phyloP scores from a whole-genome alignment of 2,888 invertebrate species.

The Hedya salicella region DNA sequence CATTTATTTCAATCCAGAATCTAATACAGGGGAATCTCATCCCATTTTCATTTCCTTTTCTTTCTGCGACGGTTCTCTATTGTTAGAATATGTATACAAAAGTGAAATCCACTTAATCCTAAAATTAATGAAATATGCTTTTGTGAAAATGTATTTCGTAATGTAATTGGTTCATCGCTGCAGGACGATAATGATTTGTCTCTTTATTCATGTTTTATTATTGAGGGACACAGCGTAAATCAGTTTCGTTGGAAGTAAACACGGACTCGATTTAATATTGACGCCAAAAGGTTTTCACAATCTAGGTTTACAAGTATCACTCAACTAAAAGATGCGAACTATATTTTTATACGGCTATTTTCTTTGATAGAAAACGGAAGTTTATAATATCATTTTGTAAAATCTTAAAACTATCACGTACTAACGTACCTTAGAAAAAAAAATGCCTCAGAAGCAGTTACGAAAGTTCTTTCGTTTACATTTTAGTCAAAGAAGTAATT shows the following conservation, averaged over 20 bases:
- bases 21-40: slow-evolving; percentile 51
- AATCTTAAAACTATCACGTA: no score
- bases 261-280: no score
- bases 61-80: slow-evolving; percentile 54
- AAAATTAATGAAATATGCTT: slow-evolving; percentile 51
- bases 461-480: no score
- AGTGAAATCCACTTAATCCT: slow-evolving; percentile 52
- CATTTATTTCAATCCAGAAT: slow-evolving; percentile 51
- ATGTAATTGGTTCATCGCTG: slow-evolving; percentile 34
- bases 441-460: no score
- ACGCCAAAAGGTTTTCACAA: no score
- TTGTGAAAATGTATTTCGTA: slow-evolving; percentile 45
- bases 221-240: background rate
- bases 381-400: no score
- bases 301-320: no score
- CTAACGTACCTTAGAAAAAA: no score
- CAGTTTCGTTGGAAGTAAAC: background rate
- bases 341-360: no score
- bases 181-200: slow-evolving; percentile 19
- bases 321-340: no score
- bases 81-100: slow-evolving; percentile 54
- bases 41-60: slow-evolving; percentile 60
- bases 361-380: no score
- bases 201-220: slow-evolving; percentile 17
- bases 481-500: no score